Evolutionary conservation across 2,888 invertebrate genomes (phyloP), one percentile per base, ranked within the genome.

Genomic region (Sinelater perroti): DNA sequence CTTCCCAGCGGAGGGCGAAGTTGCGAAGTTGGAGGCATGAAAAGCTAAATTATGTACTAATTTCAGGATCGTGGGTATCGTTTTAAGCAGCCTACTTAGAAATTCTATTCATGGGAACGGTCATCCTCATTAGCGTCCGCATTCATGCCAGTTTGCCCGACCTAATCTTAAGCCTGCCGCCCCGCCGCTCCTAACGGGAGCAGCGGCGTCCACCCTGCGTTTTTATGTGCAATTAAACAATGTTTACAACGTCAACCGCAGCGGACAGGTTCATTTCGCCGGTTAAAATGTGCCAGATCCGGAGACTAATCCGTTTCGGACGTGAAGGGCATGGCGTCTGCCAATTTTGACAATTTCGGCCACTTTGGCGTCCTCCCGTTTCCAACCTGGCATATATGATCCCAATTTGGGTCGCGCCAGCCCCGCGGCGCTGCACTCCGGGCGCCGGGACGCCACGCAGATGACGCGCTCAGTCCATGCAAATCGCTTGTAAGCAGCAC

Each of bases 391-490:
- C 24, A 20, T 54, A 54, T n/a, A 54, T 54, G 54, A 46, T 38
- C 38, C 28, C 44, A 53, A 53, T 53, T 53, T 26, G 45, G 38
- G 54, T 54, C 38, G 17, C 21, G 46, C 17, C 30, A 28, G 16
- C 17, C 13, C 30, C 26, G 40, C 36, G 35, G 46, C 20, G 46
- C 38, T 54, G 35, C 46, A 33, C 46, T 57, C 36, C 40, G 26
- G 26, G 40, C 46, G 40, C 46, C 35, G 31, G 20, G 40, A 47
- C 40, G 46, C 26, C 54, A 36, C 56, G 61, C 68, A 70, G 70
- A 69, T 70, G 68, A 63, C 64, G 66, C 69, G 62, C 63, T 64
- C 60, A 64, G 65, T 63, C 65, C 65, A 70, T 70, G 69, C 69
- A 70, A 69, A 70, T 70, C 64, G 68, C 61, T 62, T 59, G 62